Base-by-base conservation (phyloP, 2,888 invertebrate genomes). In the Trilocha varians region DNA sequence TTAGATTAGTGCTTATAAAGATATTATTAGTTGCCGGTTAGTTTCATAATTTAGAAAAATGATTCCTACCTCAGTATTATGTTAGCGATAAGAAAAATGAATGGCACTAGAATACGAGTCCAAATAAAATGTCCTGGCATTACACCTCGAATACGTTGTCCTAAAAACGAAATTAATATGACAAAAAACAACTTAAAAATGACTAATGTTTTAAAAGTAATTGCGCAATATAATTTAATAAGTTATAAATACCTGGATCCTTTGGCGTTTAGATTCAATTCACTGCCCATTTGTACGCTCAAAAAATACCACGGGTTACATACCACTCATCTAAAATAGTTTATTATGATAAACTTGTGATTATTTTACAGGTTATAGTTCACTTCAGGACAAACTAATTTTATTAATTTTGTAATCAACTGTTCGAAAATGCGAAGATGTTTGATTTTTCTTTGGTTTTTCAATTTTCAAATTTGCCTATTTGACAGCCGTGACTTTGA, bases 231-330 rank as follows among this genome's bases (percentile, higher is more conserved):
- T 50, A 50, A 38, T 53, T 49, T 45, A 47, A 42, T 43, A 43
- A 44, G 42, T 46, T 41, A 44, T 41, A 34, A 46, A 51, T 42
- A 84, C 83, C 80, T 78, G 77, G 78, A 64, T 64, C 71, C 68
- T 52, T 72, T 55, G 41, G 69, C 60, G 44, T 70, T 59, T 47
- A 74, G 50, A 52, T 75, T 73, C 55, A 79, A 56, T 77, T 83
- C 78, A 72, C 72, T 82, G 70, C 70, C 83, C 84, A 84, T 84
- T 78, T 78, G 78, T 59, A 53, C 63, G 64, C 63, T 59, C 44
- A 49, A 54, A 53, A 70, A 33, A 88, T 88, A 45, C 88, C 87
- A 47, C 86, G 82, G 57, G 50, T 55, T 56, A 65, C 69, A 69
- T 68, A 69, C 56, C 65, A 73, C 48, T 41, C 48, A 56, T 47